phyloP scores from a whole-genome alignment of 2,113 vertebrate genomes.

The Sinocyclocheilus maitianheensis region DNA sequence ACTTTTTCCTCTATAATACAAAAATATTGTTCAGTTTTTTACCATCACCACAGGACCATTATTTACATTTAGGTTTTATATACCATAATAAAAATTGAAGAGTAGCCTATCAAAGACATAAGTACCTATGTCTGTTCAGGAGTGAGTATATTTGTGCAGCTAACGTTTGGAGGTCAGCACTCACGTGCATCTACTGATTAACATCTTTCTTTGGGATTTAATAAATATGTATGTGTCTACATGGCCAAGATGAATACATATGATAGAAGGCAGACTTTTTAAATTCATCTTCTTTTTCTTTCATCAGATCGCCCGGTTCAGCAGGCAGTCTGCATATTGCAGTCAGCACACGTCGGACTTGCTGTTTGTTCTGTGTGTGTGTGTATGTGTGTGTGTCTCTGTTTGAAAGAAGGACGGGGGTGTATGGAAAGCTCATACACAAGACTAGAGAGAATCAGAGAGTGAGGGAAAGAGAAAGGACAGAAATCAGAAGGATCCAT shows the following conservation, averaged over 20 bases:
- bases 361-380: conserved; percentile 22
- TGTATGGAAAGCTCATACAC: conserved; percentile 8
- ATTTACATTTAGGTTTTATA: not conserved
- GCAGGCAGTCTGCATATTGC: conserved; percentile 24
- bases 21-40: not conserved
- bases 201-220: not conserved
- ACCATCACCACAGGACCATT: not conserved
- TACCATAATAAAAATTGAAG: not conserved
- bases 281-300: not conserved
- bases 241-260: not conserved
- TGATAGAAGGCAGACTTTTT: not conserved
- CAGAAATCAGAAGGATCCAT: conserved; percentile 3
- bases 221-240: not conserved
- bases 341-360: conserved; percentile 26
- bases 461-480: conserved; percentile 39
- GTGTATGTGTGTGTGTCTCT: not conserved
- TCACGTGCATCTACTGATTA: not conserved
- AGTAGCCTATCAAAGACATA: not conserved
- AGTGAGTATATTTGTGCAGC: not conserved
- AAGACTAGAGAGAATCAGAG: conserved; percentile 36
- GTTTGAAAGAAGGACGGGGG: conserved; percentile 17
- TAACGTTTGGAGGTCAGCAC: not conserved
- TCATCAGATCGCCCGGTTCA: not conserved
- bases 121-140: not conserved
- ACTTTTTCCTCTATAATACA: not conserved